Evolutionary conservation across 2,113 vertebrate genomes (phyloP).

Genomic region (Gallinago media): DNA sequence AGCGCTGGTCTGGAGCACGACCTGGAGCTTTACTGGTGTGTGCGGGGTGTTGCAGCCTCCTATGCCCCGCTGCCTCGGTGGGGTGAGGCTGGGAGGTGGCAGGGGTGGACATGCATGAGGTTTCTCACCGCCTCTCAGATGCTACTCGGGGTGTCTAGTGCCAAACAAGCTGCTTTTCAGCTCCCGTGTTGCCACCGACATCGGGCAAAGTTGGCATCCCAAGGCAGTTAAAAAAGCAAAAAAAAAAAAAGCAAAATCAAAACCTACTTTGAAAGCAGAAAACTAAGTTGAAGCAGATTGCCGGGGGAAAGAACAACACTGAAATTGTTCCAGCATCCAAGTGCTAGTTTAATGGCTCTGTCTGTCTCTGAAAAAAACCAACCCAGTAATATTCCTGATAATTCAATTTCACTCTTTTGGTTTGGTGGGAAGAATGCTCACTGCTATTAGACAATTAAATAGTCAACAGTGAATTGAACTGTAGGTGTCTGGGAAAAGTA

Average conservation of each 20-base stretch:
- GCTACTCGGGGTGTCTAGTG: fast-evolving
- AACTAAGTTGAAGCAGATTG: background rate
- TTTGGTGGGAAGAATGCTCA: background rate
- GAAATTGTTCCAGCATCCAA: background rate
- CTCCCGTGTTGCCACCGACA: fast-evolving
- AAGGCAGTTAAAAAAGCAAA: background rate
- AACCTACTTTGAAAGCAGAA: background rate
- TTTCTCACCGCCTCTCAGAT: fast-evolving
- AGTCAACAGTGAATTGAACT: background rate
- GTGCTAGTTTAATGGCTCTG: background rate
- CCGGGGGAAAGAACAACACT: background rate
- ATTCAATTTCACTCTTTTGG: background rate
- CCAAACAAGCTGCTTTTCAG: background rate
- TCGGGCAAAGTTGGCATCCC: fast-evolving
- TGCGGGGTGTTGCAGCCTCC: background rate
- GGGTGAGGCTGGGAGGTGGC: background rate
- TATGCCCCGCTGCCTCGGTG: fast-evolving
- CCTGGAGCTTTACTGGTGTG: fast-evolving
- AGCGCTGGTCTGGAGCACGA: too few relatives aligned
- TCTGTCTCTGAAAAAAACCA: background rate
- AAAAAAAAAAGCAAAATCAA: background rate
- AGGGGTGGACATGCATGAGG: background rate
- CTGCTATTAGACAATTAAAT: background rate
- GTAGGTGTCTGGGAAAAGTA: conserved; percentile 4
- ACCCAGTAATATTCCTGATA: background rate